phyloP scores from a whole-genome alignment of 2,113 vertebrate genomes.

The Microcebus lehilahytsara region DNA sequence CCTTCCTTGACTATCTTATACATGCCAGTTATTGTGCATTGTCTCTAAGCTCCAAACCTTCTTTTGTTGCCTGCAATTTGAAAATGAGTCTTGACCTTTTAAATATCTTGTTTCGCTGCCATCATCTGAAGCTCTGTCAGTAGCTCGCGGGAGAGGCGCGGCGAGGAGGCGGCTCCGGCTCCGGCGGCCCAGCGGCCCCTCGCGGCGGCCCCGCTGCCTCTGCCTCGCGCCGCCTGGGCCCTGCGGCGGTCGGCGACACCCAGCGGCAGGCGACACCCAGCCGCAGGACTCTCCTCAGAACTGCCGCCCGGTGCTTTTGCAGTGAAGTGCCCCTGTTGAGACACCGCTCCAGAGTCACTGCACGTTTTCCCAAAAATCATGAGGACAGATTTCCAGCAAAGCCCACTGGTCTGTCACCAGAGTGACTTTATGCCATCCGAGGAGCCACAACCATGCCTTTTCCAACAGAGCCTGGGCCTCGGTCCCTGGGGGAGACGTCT shows the following conservation, averaged over 20 bases:
- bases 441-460: background rate
- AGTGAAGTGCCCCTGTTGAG: background rate
- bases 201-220: no score
- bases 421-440: accelerated
- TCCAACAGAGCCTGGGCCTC: no score
- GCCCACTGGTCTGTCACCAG: background rate
- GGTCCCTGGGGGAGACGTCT: accelerated
- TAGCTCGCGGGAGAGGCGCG: accelerated
- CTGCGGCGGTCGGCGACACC: background rate
- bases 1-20: background rate
- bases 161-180: no score
- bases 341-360: background rate
- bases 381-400: background rate
- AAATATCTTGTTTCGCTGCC: background rate
- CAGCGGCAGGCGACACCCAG: background rate
- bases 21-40: background rate
- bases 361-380: no score
- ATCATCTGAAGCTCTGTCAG: background rate
- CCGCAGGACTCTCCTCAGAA: no score
- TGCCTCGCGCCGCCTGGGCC: no score
- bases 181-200: no score
- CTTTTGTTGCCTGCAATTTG: background rate
- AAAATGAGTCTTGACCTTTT: background rate
- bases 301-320: background rate
- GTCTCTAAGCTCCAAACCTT: no score